Evolutionary conservation across 1,140 invertebrate genomes (phyloP), one percentile per base, ranked within the genome.

Genomic region (Gonatopus flavifemur): DNA sequence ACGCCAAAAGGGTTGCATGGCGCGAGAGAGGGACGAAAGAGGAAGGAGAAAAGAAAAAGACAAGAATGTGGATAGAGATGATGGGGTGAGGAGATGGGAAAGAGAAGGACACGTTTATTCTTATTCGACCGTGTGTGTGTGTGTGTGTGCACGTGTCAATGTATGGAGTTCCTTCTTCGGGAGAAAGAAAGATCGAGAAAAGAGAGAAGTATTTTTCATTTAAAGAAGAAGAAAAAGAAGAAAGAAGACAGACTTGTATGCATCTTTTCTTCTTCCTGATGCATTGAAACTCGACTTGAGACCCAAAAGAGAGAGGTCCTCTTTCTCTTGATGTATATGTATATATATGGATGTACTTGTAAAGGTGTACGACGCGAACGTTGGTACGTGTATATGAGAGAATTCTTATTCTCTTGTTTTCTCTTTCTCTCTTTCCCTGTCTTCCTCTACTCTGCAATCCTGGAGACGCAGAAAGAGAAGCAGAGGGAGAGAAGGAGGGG

Each of bases 191-290:
- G 40, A 32, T 5, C 24, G 28, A 49, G 13, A n/a, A 31, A 35
- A n/a, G 20, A 22, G 33, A 44, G 43, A 22, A 20, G 28, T 35
- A 52, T 16, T n/a, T 25, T 22, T n/a, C 39, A 18, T 35, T 20
- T 16, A 16, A 18, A 25, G 21, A 40, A 22, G 36, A 22, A 30
- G 30, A 28, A 18, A 24, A 41, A 20, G 47, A 32, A 44, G 40
- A 49, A 50, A 43, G 50, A 36, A n/a, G n/a, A n/a, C n/a, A n/a
- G n/a, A n/a, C n/a, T n/a, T n/a, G n/a, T n/a, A n/a, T n/a, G 67
- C 67, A 67, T 67, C 65, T 60, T 67, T 61, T 67, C 64, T 59
- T n/a, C n/a, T n/a, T 53, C 58, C 43, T 44, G 66, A 59, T 68
- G 67, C 56, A 70, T 72, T 67, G 44, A 67, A 50, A 62, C 40